phyloP scores from a whole-genome alignment of 2,797 vertebrate genomes.

The Cyprinella venusta region DNA sequence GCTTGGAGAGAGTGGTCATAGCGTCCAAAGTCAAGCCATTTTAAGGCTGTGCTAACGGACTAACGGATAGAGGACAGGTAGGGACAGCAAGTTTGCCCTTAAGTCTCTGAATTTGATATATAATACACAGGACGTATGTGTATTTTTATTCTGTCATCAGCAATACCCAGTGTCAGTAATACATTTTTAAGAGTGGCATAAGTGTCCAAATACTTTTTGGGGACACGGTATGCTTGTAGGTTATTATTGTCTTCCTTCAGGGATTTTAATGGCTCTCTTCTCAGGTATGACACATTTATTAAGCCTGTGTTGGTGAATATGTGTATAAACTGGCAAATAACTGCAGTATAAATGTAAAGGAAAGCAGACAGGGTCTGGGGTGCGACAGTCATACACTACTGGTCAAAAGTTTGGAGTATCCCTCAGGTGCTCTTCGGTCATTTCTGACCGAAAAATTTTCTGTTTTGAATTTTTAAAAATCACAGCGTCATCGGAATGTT shows the following conservation, averaged over 20 bases:
- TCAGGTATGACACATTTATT: not conserved
- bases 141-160: conserved; percentile 7
- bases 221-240: conserved; percentile 16
- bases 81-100: conserved; percentile 8
- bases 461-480: no score
- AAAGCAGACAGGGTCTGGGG: not conserved
- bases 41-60: not conserved
- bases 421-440: no score
- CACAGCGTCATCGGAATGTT: no score
- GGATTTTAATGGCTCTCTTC: conserved; percentile 11
- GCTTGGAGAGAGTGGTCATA: conserved; percentile 34
- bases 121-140: not conserved
- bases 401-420: not conserved
- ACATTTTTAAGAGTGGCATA: not conserved
- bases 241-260: not conserved
- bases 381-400: not conserved
- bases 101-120: not conserved
- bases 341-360: not conserved
- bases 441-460: no score
- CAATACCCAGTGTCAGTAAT: not conserved
- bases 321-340: not conserved
- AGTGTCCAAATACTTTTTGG: not conserved
- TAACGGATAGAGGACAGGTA: not conserved
- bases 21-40: not conserved
- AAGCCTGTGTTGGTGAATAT: not conserved